Evolutionary conservation across 64 coral and sea anemone genomes (phyloP), one percentile per base, ranked within the genome.

Genomic region (Astreopora myriophthalma): DNA sequence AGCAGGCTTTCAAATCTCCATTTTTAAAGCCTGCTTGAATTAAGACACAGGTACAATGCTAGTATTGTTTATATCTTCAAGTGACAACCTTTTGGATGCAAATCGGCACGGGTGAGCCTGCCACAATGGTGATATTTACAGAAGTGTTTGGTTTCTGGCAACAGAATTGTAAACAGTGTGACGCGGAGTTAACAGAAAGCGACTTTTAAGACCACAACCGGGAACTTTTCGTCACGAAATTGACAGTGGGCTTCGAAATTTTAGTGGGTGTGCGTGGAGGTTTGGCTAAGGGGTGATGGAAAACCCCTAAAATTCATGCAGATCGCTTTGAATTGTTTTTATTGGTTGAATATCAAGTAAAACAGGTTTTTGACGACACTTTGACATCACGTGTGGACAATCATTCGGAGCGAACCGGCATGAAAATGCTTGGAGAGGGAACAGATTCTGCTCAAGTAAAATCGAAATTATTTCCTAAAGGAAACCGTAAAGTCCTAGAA

Each of bases 301-400:
- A 83, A 83, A 83, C 79, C 79, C 79, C 79, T 83, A 36, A 64
- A 63, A 65, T 12, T 61, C 32, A 40, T n/a, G 79, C 79, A 65
- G 17, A n/a, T 64, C 38, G 0, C 5, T 37, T 60, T 34, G 3
- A 83, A 42, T 19, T 32, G 9, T 64, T 83, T 24, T 57, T 36
- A 83, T 83, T 83, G 79, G 79, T 19, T 61, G 52, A 83, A 33
- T 63, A 83, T 36, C 79, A 63, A 83, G 79, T 64, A 64, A 83
- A 83, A 65, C 79, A 20, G 79, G 79, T 83, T 83, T 83, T 83
- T 83, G 48, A 80, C 49, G 36, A 30, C n/a, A 58, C 3, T 65
- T 62, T 83, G 79, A 83, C 79, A 65, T 60, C 55, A 83, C 32
- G 34, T 80, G 49, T 80, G 51, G n/a, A 80, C 48, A 33, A 52